Evolutionary conservation across 2,113 vertebrate genomes (phyloP), one percentile per base, ranked within the genome.

Genomic region (Oplegnathus fasciatus): DNA sequence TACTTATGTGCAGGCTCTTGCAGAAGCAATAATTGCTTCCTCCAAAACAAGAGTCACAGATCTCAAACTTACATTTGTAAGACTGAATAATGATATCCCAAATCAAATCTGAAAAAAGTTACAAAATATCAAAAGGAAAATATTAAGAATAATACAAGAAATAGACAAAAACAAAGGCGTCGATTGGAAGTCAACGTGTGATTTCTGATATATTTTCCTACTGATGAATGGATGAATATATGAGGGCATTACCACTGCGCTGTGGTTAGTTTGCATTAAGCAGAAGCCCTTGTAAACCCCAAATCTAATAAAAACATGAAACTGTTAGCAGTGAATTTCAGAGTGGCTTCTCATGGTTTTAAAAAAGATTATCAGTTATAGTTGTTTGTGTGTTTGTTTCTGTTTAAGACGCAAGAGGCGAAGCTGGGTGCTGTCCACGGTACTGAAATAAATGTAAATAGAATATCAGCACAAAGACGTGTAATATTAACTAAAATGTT

Each of bases 361-460:
- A 13, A 15, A 54, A 28, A 40, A 37, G 1, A 9, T n/a, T 7
- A 30, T 30, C 0, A 24, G 48, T 34, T 50, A 6, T 32, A 32
- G 9, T n/a, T 20, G 34, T 6, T 65, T 6, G 13, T 52, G 24
- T 60, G 5, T 54, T 34, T 11, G 5, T 18, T 37, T 34, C 8
- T 50, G 3, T 48, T 22, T 0, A 9, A 78, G 6, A 55, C 18
- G 13, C 1, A 32, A 20, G 3, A 46, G 50, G 42, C 24, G 2
- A 46, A 22, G 6, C n/a, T 14, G 32, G 64, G 86, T 83, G 92
- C 94, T 95, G 91, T 95, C 94, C 93, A 76, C 52, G 92, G 94
- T 95, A 79, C 94, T 95, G 95, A 95, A 94, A 86, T 13, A 54
- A 1, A 73, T 28, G 24, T 71, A n/a, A 62, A 61, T 1, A 46